Evolutionary conservation across 2,797 vertebrate genomes (phyloP), one percentile per base, ranked within the genome.

Genomic region (Ciconia nigra): DNA sequence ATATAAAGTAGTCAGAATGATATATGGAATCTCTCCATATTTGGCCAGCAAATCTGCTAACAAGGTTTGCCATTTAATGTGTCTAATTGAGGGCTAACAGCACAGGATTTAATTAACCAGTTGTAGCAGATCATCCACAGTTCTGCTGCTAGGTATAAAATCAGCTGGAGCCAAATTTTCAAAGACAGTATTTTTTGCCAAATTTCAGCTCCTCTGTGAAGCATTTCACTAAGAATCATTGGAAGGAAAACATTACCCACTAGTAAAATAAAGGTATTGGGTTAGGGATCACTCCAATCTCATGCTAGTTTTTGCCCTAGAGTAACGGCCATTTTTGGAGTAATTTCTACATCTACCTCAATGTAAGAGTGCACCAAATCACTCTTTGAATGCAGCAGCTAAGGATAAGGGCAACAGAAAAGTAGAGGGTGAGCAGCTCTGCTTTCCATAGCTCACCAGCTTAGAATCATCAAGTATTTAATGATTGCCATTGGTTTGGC

Each of bases 121-220:
- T 86, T 81, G 19, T 22, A 89, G 63, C 71, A 92, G 46, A 67
- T 42, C 63, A 93, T 88, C 67, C 85, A 59, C 47, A 54, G 41
- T 84, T 85, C 81, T 78, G 76, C 65, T 96, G 86, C 77, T 90
- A 92, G 84, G 71, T 95, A 93, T 80, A 94, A 97, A 96, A 93
- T 88, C 92, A 94, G 39, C 61, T 49, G 41, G 82, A 96, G 47
- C 13, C 71, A 94, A 95, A 94, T 94, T 74, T 94, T 92, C 76
- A 87, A 82, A 95, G 77, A 69, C 35, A 35, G 18, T 11, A 24
- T 47, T 84, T 94, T 92, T 87, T 73, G 44, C 49, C 78, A 86
- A 29, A 35, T 76, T 86, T 90, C 80, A 90, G 49, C 31, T 70
- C 19, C n/a, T 66, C 66, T 73, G 33, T 91, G 46, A 96, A 90